These are phyloP conservation scores for Conomelus anceps DNA, from an alignment of 2,888 invertebrate genomes.

Conservation along the genomic window DNA sequence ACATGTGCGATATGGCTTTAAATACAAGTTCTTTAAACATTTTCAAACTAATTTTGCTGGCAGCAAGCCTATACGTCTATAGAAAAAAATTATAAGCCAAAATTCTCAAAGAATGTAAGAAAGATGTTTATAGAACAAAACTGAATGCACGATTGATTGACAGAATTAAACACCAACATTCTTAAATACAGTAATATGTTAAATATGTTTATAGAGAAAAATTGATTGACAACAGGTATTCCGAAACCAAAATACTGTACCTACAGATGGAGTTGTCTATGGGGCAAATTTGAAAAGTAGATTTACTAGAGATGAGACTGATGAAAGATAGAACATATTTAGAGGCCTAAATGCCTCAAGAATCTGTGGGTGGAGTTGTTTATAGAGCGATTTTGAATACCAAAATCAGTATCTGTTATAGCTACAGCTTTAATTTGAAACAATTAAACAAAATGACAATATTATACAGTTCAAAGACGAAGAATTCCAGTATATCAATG, in stretches of 20 bases:
- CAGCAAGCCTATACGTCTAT: background rate
- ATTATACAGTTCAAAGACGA: no score
- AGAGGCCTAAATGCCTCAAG: background rate
- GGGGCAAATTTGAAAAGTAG: background rate
- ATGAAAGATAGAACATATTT: no score
- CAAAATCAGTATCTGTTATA: no score
- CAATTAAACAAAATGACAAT: no score
- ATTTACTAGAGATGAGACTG: background rate
- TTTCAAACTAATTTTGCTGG: background rate
- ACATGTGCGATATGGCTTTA: background rate
- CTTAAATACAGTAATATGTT: no score
- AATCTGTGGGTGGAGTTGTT: background rate
- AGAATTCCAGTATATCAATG: no score
- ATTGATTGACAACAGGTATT: background rate
- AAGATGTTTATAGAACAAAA: background rate
- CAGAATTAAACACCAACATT: no score
- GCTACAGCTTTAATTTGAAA: no score
- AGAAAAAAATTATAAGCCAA: background rate
- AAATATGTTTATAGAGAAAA: no score
- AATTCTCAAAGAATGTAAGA: background rate
- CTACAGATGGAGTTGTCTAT: background rate
- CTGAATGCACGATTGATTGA: no score
- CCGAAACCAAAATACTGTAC: background rate
- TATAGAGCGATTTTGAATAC: background rate
- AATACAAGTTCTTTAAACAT: background rate